These are phyloP conservation scores for Apodemus agrarius DNA, from an alignment of 2,797 vertebrate species.

Conservation along the genomic window DNA sequence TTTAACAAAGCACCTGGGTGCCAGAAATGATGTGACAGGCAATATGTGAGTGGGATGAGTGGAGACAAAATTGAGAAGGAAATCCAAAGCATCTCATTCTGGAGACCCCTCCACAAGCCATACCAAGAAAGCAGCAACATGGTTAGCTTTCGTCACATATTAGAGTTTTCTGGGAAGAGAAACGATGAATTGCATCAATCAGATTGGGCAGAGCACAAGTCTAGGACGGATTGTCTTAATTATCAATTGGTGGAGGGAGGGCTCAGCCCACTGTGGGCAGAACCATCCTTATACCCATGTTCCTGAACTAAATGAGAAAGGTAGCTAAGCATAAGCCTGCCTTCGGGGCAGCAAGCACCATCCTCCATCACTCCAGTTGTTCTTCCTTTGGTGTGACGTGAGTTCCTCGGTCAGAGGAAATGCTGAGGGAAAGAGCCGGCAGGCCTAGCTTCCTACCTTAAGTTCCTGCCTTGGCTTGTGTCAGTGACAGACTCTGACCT, in stretches of 20 bases:
- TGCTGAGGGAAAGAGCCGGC: background rate
- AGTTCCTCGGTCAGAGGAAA: background rate
- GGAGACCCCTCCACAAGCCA: background rate
- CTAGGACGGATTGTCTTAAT: background rate
- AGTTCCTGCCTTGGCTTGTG: background rate
- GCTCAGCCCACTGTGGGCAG: background rate
- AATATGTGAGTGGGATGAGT: background rate
- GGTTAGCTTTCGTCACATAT: background rate
- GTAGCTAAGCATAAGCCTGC: background rate
- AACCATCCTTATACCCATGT: too few relatives aligned
- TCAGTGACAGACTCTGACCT: background rate
- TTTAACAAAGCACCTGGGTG: slow-evolving; percentile 18
- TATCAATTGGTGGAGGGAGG: background rate
- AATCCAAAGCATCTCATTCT: background rate
- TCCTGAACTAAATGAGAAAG: background rate
- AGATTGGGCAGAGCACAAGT: background rate
- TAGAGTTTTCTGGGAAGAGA: background rate
- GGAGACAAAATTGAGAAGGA: background rate
- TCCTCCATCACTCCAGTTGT: background rate
- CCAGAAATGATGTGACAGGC: background rate
- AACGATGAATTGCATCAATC: background rate
- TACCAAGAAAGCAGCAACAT: background rate
- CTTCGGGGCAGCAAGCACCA: background rate
- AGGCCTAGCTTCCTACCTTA: background rate
- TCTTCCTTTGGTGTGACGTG: background rate